Evolutionary conservation across 2,113 vertebrate genomes (phyloP).

Genomic region (Ochotona curzoniae): DNA sequence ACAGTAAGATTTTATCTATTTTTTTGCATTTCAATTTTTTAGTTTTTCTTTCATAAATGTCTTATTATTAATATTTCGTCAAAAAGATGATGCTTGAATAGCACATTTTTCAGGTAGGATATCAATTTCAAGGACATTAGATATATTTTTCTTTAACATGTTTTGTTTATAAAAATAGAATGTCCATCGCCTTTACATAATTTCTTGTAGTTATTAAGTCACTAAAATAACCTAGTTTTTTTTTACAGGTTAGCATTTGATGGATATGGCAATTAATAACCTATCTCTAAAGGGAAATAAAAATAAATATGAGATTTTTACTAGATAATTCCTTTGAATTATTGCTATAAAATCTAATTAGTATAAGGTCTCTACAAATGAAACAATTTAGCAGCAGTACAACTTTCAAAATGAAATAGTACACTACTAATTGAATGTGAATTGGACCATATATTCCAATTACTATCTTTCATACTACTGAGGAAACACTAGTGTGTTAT

Average conservation of each 20-base stretch:
- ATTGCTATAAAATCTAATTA: constrained; percentile 69
- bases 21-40: not conserved
- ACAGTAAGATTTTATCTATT: not conserved
- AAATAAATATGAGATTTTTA: constrained; percentile 44
- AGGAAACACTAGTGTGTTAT: constrained; percentile 35
- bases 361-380: constrained; percentile 34
- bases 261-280: constrained; percentile 30
- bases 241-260: constrained; percentile 35
- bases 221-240: not conserved
- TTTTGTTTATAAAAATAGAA: constrained; percentile 15
- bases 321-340: constrained; percentile 58
- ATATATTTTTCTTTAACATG: constrained; percentile 7
- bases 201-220: constrained; percentile 20
- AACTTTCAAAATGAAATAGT: constrained; percentile 49
- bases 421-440: constrained; percentile 71
- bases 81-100: not conserved
- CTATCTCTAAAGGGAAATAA: constrained; percentile 16
- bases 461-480: constrained; percentile 52
- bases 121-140: not conserved
- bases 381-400: constrained; percentile 50
- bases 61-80: not conserved
- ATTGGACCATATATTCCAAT: constrained; percentile 71
- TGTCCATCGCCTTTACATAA: not conserved
- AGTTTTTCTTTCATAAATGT: not conserved
- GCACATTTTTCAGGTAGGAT: not conserved